phyloP scores from a whole-genome alignment of 2,797 vertebrate species.

The Numenius phaeopus region DNA sequence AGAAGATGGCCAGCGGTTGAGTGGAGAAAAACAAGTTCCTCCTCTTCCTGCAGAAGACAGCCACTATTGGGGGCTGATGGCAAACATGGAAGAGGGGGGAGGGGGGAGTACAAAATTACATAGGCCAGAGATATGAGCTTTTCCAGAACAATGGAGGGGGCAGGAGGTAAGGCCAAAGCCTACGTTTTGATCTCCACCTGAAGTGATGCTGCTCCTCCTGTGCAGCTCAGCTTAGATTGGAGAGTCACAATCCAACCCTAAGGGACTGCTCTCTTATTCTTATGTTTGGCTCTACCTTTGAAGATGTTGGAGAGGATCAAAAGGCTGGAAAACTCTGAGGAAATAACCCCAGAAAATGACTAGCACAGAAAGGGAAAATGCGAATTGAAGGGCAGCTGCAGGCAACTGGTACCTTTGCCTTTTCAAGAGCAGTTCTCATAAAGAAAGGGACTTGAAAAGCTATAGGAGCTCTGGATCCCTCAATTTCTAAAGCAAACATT shows the following conservation, averaged over 20 bases:
- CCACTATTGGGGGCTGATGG: rapidly evolving
- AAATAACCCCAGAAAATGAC: neutral
- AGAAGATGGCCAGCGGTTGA: neutral
- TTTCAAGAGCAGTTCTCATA: neutral
- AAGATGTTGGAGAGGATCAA: neutral
- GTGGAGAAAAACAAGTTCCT: neutral
- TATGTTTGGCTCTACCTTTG: neutral
- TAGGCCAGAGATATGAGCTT: neutral
- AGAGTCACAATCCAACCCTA: neutral
- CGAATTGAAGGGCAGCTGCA: neutral
- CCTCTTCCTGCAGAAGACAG: neutral
- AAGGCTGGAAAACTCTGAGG: neutral
- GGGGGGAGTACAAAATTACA: neutral
- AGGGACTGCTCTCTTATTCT: neutral
- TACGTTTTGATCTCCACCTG: rapidly evolving
- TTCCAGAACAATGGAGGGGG: neutral
- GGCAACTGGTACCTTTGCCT: neutral
- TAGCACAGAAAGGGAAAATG: neutral
- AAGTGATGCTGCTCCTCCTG: neutral
- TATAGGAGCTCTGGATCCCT: neutral
- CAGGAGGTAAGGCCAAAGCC: neutral
- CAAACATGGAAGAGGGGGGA: neutral
- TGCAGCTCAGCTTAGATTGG: neutral
- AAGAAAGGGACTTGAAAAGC: neutral
- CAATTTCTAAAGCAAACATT: neutral